These are phyloP conservation scores for Chaitophorus viminalis DNA, from an alignment of 2,888 invertebrate species.

Conservation along the genomic window DNA sequence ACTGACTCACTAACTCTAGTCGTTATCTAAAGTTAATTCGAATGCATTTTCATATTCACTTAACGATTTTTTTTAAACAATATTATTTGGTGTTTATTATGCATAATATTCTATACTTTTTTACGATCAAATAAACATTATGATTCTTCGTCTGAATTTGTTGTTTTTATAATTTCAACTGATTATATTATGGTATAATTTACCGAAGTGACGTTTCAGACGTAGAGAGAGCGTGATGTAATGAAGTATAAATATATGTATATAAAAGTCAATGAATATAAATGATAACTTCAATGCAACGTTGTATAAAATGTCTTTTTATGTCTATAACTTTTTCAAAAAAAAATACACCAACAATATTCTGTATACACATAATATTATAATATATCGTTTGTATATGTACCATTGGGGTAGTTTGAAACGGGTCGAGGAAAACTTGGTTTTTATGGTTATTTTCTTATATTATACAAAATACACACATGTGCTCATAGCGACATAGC, in stretches of 20 bases:
- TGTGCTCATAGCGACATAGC: constrained; percentile 22
- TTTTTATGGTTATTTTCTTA: constrained; percentile 36
- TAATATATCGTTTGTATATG: background rate
- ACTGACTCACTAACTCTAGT: background rate
- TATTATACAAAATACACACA: background rate
- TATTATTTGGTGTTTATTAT: no score
- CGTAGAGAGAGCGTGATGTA: no score
- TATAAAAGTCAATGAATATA: background rate
- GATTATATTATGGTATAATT: no score
- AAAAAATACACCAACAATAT: background rate
- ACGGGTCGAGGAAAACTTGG: background rate
- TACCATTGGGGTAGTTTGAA: background rate
- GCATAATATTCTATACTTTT: background rate
- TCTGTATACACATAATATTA: background rate
- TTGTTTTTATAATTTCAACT: background rate
- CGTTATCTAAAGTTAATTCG: no score
- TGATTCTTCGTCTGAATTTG: background rate
- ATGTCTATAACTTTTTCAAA: background rate
- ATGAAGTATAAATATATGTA: background rate
- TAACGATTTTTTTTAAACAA: no score
- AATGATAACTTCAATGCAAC: background rate
- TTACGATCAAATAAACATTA: background rate
- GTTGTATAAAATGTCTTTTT: background rate
- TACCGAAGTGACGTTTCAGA: no score
- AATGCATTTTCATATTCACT: no score